Evolutionary conservation across 2,888 invertebrate species (phyloP).

Genomic region (Gerosis bhagava): DNA sequence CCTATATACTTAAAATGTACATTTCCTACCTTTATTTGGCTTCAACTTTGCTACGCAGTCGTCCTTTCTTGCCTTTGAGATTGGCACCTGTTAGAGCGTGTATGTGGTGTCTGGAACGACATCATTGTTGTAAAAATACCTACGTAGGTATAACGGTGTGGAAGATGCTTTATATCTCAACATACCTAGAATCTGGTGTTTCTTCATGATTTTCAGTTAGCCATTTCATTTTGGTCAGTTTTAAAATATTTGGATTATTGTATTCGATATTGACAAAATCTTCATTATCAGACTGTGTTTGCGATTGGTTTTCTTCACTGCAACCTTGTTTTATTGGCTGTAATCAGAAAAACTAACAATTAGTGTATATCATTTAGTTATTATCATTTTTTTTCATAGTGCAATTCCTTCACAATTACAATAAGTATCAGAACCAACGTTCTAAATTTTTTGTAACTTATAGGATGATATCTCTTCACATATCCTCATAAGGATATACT

Average conservation of each 20-base stretch:
- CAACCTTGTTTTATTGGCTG: too few species aligned
- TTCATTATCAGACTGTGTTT: slow-evolving; percentile 23
- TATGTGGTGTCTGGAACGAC: slow-evolving; percentile 64
- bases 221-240: slow-evolving; percentile 72
- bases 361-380: too few species aligned
- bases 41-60: slow-evolving; percentile 12
- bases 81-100: slow-evolving; percentile 70
- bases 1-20: too few species aligned
- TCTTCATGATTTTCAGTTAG: slow-evolving; percentile 56
- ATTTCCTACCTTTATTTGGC: slow-evolving; percentile 14
- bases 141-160: background rate
- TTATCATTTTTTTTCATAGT: too few species aligned
- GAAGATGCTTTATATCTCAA: slow-evolving; percentile 15
- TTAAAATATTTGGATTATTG: slow-evolving; percentile 54
- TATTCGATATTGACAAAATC: slow-evolving; percentile 32
- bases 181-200: slow-evolving; percentile 61
- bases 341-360: too few species aligned
- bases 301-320: background rate
- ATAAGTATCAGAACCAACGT: too few species aligned
- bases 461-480: too few species aligned
- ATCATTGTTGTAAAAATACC: slow-evolving; percentile 30
- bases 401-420: too few species aligned
- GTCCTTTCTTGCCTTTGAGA: slow-evolving; percentile 41
- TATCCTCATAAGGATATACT: too few species aligned
- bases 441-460: too few species aligned